Conservation (phyloP, 2,888 invertebrate genomes). For the Scrobipalpa atriplicella region DNA sequence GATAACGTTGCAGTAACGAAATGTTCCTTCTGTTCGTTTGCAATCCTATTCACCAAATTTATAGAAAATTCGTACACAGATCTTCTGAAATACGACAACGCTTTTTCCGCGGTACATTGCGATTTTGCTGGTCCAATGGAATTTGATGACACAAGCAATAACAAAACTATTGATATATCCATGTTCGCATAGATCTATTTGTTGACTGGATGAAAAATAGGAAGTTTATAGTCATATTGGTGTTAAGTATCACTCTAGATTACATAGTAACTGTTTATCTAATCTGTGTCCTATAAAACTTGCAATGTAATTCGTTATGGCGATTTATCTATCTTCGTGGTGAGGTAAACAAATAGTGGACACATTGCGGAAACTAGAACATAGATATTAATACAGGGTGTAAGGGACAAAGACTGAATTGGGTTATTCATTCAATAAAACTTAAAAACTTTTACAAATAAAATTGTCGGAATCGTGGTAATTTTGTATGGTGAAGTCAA, state of each 20-base stretch:
- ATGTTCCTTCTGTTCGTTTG: neutral
- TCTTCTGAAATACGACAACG: neutral
- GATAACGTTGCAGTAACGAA: neutral
- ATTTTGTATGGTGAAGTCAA: too few species aligned
- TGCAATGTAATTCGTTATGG: neutral
- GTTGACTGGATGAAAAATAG: conserved; percentile 8
- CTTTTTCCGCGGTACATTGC: neutral
- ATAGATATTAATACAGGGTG: neutral
- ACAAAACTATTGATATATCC: neutral
- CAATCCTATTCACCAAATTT: neutral
- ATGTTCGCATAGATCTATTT: neutral
- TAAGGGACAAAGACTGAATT: too few species aligned
- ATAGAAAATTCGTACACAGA: neutral
- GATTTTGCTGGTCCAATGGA: neutral
- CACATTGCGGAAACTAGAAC: conserved; percentile 1
- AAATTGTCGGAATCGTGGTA: too few species aligned
- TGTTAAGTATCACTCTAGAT: conserved; percentile 8
- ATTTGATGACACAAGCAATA: neutral
- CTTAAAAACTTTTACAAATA: too few species aligned
- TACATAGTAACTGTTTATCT: neutral
- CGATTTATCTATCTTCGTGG: neutral
- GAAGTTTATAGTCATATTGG: neutral
- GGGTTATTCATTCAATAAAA: too few species aligned
- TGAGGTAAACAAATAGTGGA: neutral
- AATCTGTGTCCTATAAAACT: neutral